Evolutionary conservation across 2,797 vertebrate genomes (phyloP), one percentile per base, ranked within the genome.

Genomic region (Apogon talboti): DNA sequence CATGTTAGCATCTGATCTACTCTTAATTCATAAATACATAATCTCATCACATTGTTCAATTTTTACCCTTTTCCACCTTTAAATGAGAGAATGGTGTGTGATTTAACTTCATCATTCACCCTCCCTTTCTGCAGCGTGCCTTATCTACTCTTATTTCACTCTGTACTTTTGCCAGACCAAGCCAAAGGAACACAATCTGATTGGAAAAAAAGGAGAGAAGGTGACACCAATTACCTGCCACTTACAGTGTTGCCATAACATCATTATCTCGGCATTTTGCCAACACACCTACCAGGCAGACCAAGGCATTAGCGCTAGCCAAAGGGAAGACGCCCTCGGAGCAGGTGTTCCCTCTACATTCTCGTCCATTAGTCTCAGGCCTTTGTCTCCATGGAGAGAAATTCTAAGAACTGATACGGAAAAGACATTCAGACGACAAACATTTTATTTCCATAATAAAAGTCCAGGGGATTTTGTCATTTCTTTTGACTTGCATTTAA

Each of bases 151-250:
- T 1, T n/a, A 3, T 24, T 53, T 56, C 4, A 47, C 41, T 12
- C 21, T 9, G 21, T 63, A 3, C n/a, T 59, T 43, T 52, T 72
- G 60, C 41, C 37, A 53, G n/a, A 63, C 21, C 47, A 43, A 47
- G 44, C 50, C 24, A 2, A 33, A 47, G 45, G 61, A 53, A 60
- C 10, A 21, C 1, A 2, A 16, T 48, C 14, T 58, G 21, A 66
- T 47, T 57, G 19, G 21, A 56, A 13, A 16, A 24, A 57, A 46
- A n/a, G n/a, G n/a, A 4, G 16, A 28, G 7, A 16, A 4, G 1
- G 30, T 42, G 38, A 56, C 61, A 63, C 14, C 30, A 66, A 51
- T 62, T 72, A 49, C 41, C 48, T 66, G 18, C 43, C 28, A 33
- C 49, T 49, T 62, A 49, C 56, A 76, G 18, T 30, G 33, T 55